A percentile compares a stretch with the other conserved stretches of the same genome.
These are phyloP conservation scores for Philotrypesis tridentata DNA, from an alignment of 1,140 invertebrate genomes.

Conservation along the genomic window DNA sequence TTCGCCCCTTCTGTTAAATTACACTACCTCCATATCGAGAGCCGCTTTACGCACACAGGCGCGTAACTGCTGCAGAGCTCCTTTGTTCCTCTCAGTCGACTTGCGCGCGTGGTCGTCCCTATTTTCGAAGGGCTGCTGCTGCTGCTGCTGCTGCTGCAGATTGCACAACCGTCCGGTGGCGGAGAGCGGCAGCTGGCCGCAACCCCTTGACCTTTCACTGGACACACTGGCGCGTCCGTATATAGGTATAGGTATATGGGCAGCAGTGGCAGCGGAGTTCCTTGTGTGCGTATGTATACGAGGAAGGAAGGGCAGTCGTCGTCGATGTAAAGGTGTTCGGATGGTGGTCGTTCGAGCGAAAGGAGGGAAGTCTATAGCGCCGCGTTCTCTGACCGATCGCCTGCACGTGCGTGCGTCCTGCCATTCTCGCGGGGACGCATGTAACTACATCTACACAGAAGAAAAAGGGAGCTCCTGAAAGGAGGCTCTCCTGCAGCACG, in stretches of 20 bases:
- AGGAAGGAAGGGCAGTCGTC: neutral
- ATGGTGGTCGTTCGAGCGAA: neutral
- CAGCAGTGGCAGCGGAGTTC: too few species aligned
- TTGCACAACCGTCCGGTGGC: slow-evolving; percentile 50
- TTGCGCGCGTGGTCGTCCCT: neutral
- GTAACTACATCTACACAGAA: too few species aligned
- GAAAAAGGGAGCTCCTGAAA: too few species aligned
- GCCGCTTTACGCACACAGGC: neutral
- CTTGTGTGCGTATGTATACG: too few species aligned
- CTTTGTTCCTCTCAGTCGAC: slow-evolving; percentile 8
- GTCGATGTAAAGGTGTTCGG: neutral
- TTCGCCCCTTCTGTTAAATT: slow-evolving; percentile 9
- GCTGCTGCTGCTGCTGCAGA: slow-evolving; percentile 18
- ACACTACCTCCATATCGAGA: slow-evolving; percentile 1
- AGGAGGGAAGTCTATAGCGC: neutral
- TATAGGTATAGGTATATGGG: neutral
- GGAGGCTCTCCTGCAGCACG: too few species aligned
- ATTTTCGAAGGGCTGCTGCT: neutral
- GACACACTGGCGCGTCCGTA: neutral
- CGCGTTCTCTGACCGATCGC: slow-evolving; percentile 16
- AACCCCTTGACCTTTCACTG: slow-evolving; percentile 50
- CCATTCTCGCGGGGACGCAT: too few species aligned
- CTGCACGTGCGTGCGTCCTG: neutral
- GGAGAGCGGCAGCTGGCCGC: slow-evolving; percentile 40
- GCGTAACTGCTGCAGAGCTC: neutral